Conservation (phyloP, 1,140 invertebrate species). For the Pseudomyrmex cubaensis region DNA sequence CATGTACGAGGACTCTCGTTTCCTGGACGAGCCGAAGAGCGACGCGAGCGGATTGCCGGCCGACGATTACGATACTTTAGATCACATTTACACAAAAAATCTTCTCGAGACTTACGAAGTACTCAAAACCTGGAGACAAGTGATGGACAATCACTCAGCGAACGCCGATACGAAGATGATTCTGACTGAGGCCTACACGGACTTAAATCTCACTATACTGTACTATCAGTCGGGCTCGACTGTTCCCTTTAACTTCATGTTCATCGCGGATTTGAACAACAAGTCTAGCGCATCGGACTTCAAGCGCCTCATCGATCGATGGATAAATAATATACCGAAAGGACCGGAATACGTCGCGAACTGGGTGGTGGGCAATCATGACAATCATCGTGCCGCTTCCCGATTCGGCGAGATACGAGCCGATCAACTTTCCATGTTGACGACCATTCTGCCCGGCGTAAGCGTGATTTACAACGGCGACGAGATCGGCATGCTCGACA, state of each 20-base stretch:
- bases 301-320: constrained; percentile 85
- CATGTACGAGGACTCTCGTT: constrained; percentile 82
- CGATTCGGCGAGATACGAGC: constrained; percentile 87
- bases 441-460: constrained; percentile 90
- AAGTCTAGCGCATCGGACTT: constrained; percentile 86
- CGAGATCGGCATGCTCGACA: constrained; percentile 90
- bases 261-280: constrained; percentile 84
- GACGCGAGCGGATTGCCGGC: constrained; percentile 59
- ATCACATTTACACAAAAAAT: constrained; percentile 78
- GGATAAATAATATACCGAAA: constrained; percentile 86
- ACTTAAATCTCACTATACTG: constrained; percentile 85
- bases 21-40: constrained; percentile 78
- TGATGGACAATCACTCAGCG: constrained; percentile 67
- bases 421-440: constrained; percentile 90
- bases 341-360: constrained; percentile 82
- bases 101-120: constrained; percentile 80
- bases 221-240: constrained; percentile 87
- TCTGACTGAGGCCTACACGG: constrained; percentile 88
- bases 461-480: constrained; percentile 92
- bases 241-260: constrained; percentile 88
- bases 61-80: constrained; percentile 76
- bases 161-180: constrained; percentile 81
- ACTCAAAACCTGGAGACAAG: constrained; percentile 75
- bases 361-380: constrained; percentile 86
- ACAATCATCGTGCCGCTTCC: constrained; percentile 73